These are phyloP conservation scores for Rhynchopsitta pachyrhyncha DNA, from an alignment of 2,113 vertebrate genomes.

Conservation along the genomic window DNA sequence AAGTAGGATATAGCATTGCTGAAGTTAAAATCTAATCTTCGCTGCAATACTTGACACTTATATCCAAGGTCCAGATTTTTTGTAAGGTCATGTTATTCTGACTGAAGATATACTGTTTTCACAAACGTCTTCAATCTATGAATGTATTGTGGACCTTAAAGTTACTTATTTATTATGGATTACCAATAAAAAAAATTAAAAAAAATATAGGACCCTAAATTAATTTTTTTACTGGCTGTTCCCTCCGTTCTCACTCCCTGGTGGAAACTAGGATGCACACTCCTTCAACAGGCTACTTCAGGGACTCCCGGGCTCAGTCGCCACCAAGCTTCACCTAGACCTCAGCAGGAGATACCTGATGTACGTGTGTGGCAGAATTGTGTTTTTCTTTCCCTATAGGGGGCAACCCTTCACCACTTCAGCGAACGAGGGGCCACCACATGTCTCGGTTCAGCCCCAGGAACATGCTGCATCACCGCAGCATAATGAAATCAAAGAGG, in stretches of 20 bases:
- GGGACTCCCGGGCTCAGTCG: not conserved
- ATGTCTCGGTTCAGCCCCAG: not conserved
- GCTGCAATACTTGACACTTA: not conserved
- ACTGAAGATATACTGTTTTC: not conserved
- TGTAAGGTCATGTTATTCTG: not conserved
- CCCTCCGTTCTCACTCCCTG: not conserved
- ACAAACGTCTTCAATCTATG: not conserved
- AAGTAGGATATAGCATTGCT: not conserved
- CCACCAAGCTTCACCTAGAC: not conserved
- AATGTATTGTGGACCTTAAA: not conserved
- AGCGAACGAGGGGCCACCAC: not conserved
- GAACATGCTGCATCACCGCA: not conserved
- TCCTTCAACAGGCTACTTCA: not conserved
- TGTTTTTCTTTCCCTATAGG: constrained; percentile 63
- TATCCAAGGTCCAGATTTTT: not conserved
- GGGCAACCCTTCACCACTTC: constrained; percentile 60
- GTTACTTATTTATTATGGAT: constrained; percentile 19
- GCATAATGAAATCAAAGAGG: constrained; percentile 1
- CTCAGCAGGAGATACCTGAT: not conserved
- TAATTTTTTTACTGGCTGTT: not conserved
- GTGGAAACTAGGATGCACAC: not conserved
- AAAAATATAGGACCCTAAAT: not conserved
- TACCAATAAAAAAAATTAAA: not conserved
- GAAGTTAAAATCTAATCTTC: not conserved
- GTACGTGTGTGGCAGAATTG: not conserved